Evolutionary conservation across 2,888 invertebrate genomes (phyloP), one percentile per base, ranked within the genome.

Genomic region (Synergus laeviventris): DNA sequence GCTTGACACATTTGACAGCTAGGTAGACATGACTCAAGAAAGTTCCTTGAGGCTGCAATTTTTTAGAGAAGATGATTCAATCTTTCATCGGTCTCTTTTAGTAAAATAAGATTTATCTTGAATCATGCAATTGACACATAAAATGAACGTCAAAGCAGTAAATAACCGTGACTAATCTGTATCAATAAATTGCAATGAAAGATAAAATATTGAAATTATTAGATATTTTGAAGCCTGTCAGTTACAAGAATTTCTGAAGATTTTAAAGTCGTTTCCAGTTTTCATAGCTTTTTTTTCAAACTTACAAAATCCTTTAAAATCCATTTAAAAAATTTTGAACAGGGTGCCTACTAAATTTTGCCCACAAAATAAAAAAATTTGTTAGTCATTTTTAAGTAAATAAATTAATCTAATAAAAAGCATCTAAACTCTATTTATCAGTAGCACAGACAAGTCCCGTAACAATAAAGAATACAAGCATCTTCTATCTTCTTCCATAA

Each of bases 1-100:
- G 49, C 70, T 49, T 70, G 59, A 70, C 70, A 70, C n/a, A 70
- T 49, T 70, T 54, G 70, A 70, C 36, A 70, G 49, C 31, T 16
- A 16, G 49, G 49, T 16, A 16, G 49, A 70, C 49, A 49, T 36
- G 49, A 31, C 16, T 49, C 70, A 70, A 70, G 70, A 70, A 70
- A 70, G 70, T 70, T 31, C 45, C 70, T 31, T 70, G 24, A 12
- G 70, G 49, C 70, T 45, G 49, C 45, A 54, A 70, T 54, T 70
- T 54, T 70, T 70, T 31, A 45, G 16, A 54, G 70, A 45, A 70
- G 31, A 70, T 70, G 70, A 54, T 70, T 36, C 49, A 70, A 70
- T 70, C 70, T 54, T n/a, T 31, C 70, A 70, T 70, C 16, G 66
- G 24, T 49, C n/a, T 70, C 45, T 18, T 70, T 70, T 31, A 70